These are phyloP conservation scores for Drosophila heteroneura DNA, from an alignment of 2,888 invertebrate genomes.

Conservation along the genomic window DNA sequence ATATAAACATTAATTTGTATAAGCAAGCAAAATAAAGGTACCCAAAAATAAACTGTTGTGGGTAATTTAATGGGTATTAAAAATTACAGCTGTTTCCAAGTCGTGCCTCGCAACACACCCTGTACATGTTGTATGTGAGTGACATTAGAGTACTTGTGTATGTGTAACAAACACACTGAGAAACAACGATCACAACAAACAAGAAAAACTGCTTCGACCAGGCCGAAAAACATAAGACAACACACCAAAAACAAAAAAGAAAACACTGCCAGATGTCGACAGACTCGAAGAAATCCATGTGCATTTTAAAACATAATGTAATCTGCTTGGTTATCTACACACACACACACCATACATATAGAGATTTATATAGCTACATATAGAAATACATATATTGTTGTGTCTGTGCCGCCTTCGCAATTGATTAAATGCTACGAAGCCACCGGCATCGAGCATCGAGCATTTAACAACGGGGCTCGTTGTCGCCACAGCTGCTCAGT, in stretches of 20 bases:
- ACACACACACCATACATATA: neutral
- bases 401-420: slow-evolving; percentile 60
- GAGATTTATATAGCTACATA: neutral
- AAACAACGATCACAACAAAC: slow-evolving; percentile 75
- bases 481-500: slow-evolving; percentile 23
- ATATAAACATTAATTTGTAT: neutral
- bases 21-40: neutral
- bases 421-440: slow-evolving; percentile 71
- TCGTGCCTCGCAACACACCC: slow-evolving; percentile 1
- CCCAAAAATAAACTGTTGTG: slow-evolving; percentile 14
- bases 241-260: slow-evolving; percentile 4
- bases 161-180: slow-evolving; percentile 30
- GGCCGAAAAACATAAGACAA: slow-evolving; percentile 39
- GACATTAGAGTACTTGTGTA: slow-evolving; percentile 11
- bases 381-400: slow-evolving; percentile 33
- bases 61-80: neutral
- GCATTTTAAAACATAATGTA: slow-evolving; percentile 36
- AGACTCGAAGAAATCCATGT: slow-evolving; percentile 38
- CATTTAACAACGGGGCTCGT: slow-evolving; percentile 24
- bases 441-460: slow-evolving; percentile 25
- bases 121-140: slow-evolving; percentile 3
- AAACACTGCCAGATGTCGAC: slow-evolving; percentile 44
- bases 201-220: slow-evolving; percentile 64
- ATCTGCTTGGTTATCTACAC: slow-evolving; percentile 10
- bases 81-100: neutral